Conservation (phyloP, 1,140 invertebrate genomes). For the Listronotus bonariensis region DNA sequence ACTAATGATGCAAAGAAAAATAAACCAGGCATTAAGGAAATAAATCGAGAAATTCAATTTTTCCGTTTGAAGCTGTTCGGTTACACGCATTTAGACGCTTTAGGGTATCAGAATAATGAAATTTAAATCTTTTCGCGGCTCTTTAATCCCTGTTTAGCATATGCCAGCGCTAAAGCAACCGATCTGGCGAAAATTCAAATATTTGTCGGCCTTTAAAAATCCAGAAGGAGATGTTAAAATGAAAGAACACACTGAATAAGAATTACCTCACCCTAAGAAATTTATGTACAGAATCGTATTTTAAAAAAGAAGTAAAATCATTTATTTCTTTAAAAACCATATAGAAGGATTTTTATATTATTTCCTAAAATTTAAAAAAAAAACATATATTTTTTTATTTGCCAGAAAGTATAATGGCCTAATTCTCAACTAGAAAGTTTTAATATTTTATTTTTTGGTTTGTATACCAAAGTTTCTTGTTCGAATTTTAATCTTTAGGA, state of each 20-base stretch:
- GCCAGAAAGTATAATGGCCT: no score
- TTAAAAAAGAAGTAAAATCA: background rate
- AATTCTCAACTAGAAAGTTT: no score
- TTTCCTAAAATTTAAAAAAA: no score
- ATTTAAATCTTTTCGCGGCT: conserved; percentile 26
- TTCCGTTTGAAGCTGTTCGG: conserved; percentile 2
- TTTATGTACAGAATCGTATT: conserved; percentile 7
- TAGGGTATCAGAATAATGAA: conserved; percentile 15
- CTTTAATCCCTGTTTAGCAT: conserved; percentile 35
- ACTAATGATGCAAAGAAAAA: conserved; percentile 14
- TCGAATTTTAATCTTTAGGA: no score
- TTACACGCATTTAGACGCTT: background rate
- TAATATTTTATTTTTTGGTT: no score
- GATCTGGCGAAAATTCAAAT: conserved; percentile 40
- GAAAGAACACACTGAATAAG: conserved; percentile 33
- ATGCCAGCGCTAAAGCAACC: conserved; percentile 35
- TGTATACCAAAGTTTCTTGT: no score
- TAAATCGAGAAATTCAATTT: background rate
- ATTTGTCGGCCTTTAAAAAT: conserved; percentile 43
- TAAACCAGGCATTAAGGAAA: conserved; percentile 4
- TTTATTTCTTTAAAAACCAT: no score
- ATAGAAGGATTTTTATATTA: no score
- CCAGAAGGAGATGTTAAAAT: conserved; percentile 33
- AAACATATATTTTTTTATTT: no score
- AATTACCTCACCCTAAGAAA: conserved; percentile 31